A percentile compares a stretch with the other conserved stretches of the same genome.
Evolutionary conservation across 2,797 vertebrate species (phyloP).

Genomic region (Pangasius larnaudii): DNA sequence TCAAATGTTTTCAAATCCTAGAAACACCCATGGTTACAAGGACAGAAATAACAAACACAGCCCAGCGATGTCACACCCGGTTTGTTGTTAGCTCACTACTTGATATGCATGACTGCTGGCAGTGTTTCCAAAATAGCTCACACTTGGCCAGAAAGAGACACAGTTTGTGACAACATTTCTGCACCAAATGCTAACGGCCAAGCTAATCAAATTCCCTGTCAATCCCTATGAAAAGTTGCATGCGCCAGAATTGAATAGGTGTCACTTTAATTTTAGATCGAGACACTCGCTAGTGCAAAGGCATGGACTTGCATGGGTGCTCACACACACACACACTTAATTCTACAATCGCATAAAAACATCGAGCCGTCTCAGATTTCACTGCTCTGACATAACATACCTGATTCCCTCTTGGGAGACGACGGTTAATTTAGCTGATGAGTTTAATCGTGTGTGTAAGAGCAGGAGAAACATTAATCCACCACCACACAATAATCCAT

Average conservation of each 20-base stretch:
- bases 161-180: neutral
- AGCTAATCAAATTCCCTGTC: constrained; percentile 15
- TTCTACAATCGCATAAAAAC: neutral
- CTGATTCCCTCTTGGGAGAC: neutral
- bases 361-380: neutral
- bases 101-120: constrained; percentile 12
- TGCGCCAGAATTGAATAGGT: neutral
- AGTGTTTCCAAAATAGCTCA: constrained; percentile 17
- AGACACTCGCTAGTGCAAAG: neutral
- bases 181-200: constrained; percentile 14
- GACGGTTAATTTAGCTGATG: constrained; percentile 1
- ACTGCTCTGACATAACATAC: neutral
- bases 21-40: constrained; percentile 16
- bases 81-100: constrained; percentile 1
- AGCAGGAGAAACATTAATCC: constrained; percentile 6
- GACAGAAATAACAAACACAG: constrained; percentile 15
- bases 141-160: constrained; percentile 11
- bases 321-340: neutral
- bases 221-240: neutral
- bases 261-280: constrained; percentile 30
- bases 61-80: neutral
- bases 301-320: neutral
- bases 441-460: neutral
- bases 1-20: neutral
- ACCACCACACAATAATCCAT: neutral